phyloP scores from a whole-genome alignment of 1,140 invertebrate species.

The Fopius arisanus region DNA sequence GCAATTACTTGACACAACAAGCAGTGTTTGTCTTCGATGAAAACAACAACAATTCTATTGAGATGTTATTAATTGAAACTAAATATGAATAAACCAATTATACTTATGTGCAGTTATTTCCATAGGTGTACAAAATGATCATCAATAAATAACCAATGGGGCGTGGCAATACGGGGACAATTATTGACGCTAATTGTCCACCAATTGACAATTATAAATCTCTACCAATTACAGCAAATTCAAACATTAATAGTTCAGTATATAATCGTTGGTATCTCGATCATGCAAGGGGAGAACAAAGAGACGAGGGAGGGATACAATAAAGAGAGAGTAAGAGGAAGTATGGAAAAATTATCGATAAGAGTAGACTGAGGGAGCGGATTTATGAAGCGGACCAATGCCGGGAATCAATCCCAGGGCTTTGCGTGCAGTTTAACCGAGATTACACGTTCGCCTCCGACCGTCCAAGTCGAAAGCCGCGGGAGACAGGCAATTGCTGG shows the following conservation, averaged over 20 bases:
- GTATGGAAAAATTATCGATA: slow-evolving; percentile 24
- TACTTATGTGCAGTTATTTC: background rate
- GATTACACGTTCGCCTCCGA: slow-evolving; percentile 32
- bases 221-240: background rate
- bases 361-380: slow-evolving; percentile 29
- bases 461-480: slow-evolving; percentile 18
- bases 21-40: too few species aligned
- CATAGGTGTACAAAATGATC: background rate
- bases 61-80: too few species aligned
- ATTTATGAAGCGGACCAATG: slow-evolving; percentile 37
- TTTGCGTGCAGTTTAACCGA: slow-evolving; percentile 32
- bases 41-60: too few species aligned
- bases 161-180: background rate
- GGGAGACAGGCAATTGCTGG: slow-evolving; percentile 30
- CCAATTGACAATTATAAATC: background rate
- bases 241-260: background rate
- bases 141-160: background rate
- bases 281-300: background rate
- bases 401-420: slow-evolving; percentile 35
- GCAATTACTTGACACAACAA: too few species aligned
- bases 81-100: too few species aligned
- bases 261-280: background rate
- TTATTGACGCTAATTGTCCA: background rate
- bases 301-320: background rate
- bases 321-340: slow-evolving; percentile 10